Conservation (phyloP, 1,140 invertebrate species). For the Drosophila kanapiae region DNA sequence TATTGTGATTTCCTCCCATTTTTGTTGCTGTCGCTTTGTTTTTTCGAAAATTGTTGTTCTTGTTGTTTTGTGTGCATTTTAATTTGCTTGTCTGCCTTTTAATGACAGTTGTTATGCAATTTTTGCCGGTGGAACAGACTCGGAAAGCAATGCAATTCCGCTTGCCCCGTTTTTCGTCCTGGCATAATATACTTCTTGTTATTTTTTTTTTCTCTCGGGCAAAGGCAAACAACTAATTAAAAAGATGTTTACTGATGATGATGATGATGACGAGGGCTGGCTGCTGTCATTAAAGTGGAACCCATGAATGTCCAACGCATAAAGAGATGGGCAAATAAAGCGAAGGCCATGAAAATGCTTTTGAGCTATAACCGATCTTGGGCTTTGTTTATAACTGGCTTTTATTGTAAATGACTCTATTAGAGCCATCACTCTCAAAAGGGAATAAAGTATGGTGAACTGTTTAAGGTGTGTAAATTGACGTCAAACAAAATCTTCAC, state of each 20-base stretch:
- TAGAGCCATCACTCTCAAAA: not conserved
- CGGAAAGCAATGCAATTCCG: conserved; percentile 66
- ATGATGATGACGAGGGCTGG: conserved; percentile 4
- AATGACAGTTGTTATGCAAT: conserved; percentile 76
- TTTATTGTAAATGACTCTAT: conserved; percentile 17
- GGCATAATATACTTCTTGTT: conserved; percentile 22
- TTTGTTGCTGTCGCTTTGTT: conserved; percentile 30
- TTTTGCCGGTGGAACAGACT: conserved; percentile 54
- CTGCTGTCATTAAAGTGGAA: conserved; percentile 42
- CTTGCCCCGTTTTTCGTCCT: not conserved
- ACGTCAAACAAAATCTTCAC: not conserved
- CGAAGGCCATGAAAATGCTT: conserved; percentile 4
- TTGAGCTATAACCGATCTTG: not conserved
- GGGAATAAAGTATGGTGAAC: not conserved
- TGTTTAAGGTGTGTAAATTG: too few species aligned
- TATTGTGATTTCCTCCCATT: conserved; percentile 33
- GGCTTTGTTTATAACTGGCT: conserved; percentile 1
- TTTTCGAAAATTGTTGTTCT: conserved; percentile 8
- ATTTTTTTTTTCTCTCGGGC: conserved; percentile 30
- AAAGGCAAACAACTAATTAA: conserved; percentile 68
- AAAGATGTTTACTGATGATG: conserved; percentile 60
- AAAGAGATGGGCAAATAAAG: conserved; percentile 21
- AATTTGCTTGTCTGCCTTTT: conserved; percentile 81
- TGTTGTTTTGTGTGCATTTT: conserved; percentile 56
- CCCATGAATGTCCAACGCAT: conserved; percentile 18